Percentiles rank a stretch among this genome's conserved stretches.
These are phyloP conservation scores for Saguinus imperator DNA, from an alignment of 2,113 vertebrate genomes.

Conservation along the genomic window DNA sequence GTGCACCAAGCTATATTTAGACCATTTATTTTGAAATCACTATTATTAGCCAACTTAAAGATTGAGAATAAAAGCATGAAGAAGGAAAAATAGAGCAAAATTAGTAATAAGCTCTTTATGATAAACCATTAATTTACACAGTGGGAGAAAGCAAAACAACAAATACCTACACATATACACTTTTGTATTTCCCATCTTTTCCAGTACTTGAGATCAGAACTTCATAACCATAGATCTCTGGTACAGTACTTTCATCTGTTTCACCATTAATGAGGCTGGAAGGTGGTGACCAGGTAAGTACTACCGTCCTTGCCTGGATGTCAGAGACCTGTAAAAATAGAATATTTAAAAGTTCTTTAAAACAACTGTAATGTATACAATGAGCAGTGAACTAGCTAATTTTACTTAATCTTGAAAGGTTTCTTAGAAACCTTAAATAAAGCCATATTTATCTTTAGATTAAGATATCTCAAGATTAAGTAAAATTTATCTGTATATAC, in stretches of 20 bases:
- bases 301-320: conserved; percentile 89
- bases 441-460: too few species aligned
- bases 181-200: conserved; percentile 94
- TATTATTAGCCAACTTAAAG: neutral
- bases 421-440: too few species aligned
- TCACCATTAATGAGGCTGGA: conserved; percentile 83
- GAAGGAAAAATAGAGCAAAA: neutral
- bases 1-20: neutral
- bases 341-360: conserved; percentile 60
- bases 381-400: neutral
- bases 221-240: conserved; percentile 88
- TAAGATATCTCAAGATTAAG: too few species aligned
- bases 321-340: conserved; percentile 89
- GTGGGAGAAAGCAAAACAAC: conserved; percentile 36
- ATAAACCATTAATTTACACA: conserved; percentile 1
- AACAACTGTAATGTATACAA: conserved; percentile 29
- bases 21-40: neutral
- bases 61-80: conserved; percentile 50
- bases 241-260: conserved; percentile 71
- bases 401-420: too few species aligned
- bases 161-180: conserved; percentile 88
- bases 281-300: conserved; percentile 90
- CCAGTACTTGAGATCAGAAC: conserved; percentile 91
- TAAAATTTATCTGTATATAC: neutral
- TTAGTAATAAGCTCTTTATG: conserved; percentile 13